phyloP scores from a whole-genome alignment of 1,140 invertebrate genomes.

The Diuraphis noxia region DNA sequence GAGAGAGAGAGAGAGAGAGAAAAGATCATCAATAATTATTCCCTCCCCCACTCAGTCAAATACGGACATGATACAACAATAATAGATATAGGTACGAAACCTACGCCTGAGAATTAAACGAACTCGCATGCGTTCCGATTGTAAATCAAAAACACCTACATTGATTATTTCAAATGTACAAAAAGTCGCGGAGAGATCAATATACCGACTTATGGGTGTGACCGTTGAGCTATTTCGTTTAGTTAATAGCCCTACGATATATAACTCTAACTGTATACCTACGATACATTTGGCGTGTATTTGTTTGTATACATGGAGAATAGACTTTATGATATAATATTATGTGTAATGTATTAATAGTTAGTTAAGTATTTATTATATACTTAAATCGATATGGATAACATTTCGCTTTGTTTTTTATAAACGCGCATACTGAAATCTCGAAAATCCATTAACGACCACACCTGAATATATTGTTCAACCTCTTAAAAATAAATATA shows the following conservation, averaged over 20 bases:
- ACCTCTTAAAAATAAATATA: not conserved
- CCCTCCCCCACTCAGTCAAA: not conserved
- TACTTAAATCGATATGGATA: not conserved
- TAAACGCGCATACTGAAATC: not conserved
- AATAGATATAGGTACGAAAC: constrained; percentile 8
- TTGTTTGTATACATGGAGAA: not conserved
- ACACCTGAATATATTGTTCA: not conserved
- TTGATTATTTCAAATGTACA: not conserved
- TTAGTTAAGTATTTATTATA: not conserved
- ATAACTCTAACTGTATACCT: not conserved
- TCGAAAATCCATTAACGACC: constrained; percentile 28
- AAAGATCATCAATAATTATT: not conserved
- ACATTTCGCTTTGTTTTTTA: constrained; percentile 4
- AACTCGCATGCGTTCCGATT: not conserved
- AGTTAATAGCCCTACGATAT: not conserved
- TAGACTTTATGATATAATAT: not conserved
- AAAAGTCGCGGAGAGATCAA: not conserved
- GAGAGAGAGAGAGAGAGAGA: not conserved
- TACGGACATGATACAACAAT: not conserved
- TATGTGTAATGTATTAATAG: not conserved
- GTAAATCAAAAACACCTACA: constrained; percentile 21
- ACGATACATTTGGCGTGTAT: not conserved
- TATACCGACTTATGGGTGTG: not conserved
- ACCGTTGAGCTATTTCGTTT: not conserved
- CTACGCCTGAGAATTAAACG: not conserved